A percentile compares a stretch with the other conserved stretches of the same genome.
Conservation (phyloP, 2,113 vertebrate genomes). For the Hydrolagus affinis region DNA sequence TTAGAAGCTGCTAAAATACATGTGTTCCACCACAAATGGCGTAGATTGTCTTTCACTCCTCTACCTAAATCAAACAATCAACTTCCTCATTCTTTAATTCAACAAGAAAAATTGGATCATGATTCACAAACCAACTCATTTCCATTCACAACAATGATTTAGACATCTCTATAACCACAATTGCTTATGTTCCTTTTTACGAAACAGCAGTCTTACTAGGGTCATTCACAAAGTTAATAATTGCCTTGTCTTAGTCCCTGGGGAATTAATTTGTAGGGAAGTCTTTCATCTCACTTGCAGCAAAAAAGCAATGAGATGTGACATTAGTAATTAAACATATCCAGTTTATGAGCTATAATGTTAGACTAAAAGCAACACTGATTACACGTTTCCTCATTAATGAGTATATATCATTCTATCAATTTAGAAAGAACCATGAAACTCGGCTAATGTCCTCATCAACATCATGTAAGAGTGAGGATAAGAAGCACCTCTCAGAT, state of each 20-base stretch:
- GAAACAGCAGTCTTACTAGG: not conserved
- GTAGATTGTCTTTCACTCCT: not conserved
- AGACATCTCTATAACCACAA: not conserved
- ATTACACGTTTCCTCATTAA: not conserved
- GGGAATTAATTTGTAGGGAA: not conserved
- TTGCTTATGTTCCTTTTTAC: not conserved
- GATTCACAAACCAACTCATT: not conserved
- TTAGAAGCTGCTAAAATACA: no score
- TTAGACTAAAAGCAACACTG: not conserved
- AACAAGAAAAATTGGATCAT: not conserved
- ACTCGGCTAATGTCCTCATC: not conserved
- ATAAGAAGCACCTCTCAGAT: no score
- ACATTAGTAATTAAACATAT: not conserved
- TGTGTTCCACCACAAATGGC: no score
- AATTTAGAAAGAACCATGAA: not conserved
- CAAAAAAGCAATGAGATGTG: not conserved
- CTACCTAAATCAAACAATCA: not conserved
- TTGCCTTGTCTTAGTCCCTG: not conserved
- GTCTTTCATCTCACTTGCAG: not conserved
- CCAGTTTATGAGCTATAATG: no score
- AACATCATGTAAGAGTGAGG: not conserved
- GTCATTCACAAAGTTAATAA: constrained; percentile 7
- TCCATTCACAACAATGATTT: not conserved
- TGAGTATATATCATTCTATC: not conserved
- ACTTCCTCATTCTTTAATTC: not conserved